These are phyloP conservation scores for Nyctibius grandis DNA, from an alignment of 2,797 vertebrate genomes.

Conservation along the genomic window DNA sequence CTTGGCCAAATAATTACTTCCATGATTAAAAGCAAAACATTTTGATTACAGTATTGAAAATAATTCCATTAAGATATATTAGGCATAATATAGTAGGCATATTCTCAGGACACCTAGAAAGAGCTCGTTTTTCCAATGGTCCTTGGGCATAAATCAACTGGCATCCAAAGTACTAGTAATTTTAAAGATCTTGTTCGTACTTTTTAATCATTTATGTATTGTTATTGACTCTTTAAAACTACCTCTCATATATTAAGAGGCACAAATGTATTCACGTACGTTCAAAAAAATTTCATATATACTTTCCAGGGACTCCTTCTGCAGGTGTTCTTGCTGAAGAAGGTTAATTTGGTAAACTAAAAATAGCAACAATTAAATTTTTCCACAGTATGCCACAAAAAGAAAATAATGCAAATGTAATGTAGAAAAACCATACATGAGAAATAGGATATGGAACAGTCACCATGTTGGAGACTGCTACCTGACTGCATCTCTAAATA, in stretches of 20 bases:
- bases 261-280: background rate
- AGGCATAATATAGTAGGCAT: background rate
- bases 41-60: background rate
- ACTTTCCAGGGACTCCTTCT: background rate
- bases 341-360: background rate
- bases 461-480: background rate
- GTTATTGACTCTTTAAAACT: background rate
- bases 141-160: background rate
- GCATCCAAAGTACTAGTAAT: background rate
- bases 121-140: background rate
- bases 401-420: background rate
- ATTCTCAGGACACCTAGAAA: background rate
- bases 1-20: background rate
- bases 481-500: background rate
- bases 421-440: background rate
- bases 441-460: background rate
- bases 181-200: background rate
- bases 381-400: background rate
- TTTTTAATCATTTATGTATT: background rate
- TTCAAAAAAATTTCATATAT: background rate
- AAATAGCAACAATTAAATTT: background rate
- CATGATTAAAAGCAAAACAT: background rate
- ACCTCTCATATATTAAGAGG: background rate
- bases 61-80: background rate
- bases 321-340: background rate